Percentiles rank a stretch among this genome's conserved stretches.
phyloP scores from a whole-genome alignment of 1,140 invertebrate species.

The Drosophila albomicans region DNA sequence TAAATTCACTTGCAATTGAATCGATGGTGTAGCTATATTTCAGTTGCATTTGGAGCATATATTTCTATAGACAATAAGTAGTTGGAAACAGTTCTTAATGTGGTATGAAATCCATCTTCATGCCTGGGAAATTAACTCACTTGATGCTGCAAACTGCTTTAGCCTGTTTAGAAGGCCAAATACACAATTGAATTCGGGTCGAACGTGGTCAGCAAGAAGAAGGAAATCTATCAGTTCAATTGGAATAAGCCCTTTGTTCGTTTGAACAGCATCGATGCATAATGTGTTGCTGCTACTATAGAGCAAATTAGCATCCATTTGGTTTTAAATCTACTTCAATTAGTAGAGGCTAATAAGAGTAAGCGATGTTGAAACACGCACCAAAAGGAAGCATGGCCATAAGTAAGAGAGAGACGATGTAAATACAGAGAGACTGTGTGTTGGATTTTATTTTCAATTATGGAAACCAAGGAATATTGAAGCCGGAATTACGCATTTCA shows the following conservation, averaged over 20 bases:
- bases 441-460: constrained; percentile 14
- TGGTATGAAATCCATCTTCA: neutral
- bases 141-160: neutral
- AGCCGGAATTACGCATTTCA: constrained; percentile 32
- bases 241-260: neutral
- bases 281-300: neutral
- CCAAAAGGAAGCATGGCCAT: neutral
- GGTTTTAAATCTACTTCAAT: neutral
- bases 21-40: neutral
- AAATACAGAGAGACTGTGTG: neutral
- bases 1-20: neutral
- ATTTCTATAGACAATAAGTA: neutral
- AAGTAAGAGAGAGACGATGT: neutral
- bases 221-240: neutral
- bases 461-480: constrained; percentile 22
- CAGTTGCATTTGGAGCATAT: neutral
- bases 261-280: neutral
- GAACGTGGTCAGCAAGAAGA: neutral
- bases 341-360: neutral
- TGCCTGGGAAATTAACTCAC: neutral
- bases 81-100: neutral
- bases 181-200: neutral
- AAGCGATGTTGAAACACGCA: neutral
- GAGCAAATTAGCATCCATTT: constrained; percentile 9
- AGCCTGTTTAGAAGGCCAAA: neutral